phyloP scores from a whole-genome alignment of 2,113 vertebrate genomes.

The Heterocephalus glaber region DNA sequence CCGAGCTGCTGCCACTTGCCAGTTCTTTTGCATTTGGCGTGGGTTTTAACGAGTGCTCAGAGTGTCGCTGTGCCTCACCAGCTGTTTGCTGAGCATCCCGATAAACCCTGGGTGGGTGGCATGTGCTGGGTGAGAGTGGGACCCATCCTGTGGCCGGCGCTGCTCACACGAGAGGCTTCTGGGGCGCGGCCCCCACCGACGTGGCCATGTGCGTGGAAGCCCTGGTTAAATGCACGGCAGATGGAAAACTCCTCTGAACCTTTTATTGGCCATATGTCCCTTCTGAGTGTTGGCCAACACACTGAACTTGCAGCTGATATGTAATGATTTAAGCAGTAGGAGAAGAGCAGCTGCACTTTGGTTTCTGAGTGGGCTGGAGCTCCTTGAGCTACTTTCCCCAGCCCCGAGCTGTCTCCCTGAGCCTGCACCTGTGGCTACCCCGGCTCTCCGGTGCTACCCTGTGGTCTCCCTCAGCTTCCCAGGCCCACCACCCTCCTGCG shows the following conservation, averaged over 20 bases:
- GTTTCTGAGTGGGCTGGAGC: conserved; percentile 76
- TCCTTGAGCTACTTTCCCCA: conserved; percentile 67
- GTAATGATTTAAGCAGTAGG: conserved; percentile 86
- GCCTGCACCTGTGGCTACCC: conserved; percentile 66
- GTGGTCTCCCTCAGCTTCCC: background rate
- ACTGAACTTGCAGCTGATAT: conserved; percentile 86
- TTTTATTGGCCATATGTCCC: conserved; percentile 87
- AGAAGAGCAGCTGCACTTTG: conserved; percentile 85
- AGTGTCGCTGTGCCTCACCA: background rate
- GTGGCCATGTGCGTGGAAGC: conserved; percentile 68
- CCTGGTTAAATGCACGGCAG: conserved; percentile 83
- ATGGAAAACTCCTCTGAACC: conserved; percentile 85
- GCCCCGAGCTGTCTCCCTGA: conserved; percentile 62
- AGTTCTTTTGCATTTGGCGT: background rate
- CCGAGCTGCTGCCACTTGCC: background rate
- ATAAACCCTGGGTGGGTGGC: background rate
- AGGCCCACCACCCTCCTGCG: background rate
- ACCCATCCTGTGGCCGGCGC: background rate
- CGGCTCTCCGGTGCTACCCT: conserved; percentile 22
- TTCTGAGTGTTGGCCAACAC: conserved; percentile 85
- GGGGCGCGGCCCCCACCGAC: conserved; percentile 76
- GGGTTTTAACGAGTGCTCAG: conserved; percentile 3
- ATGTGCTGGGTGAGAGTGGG: background rate
- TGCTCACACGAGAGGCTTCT: conserved; percentile 70
- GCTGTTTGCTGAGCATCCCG: background rate